Evolutionary conservation across 1,140 invertebrate genomes (phyloP), one percentile per base, ranked within the genome.

Genomic region (Dinoponera quadriceps): DNA sequence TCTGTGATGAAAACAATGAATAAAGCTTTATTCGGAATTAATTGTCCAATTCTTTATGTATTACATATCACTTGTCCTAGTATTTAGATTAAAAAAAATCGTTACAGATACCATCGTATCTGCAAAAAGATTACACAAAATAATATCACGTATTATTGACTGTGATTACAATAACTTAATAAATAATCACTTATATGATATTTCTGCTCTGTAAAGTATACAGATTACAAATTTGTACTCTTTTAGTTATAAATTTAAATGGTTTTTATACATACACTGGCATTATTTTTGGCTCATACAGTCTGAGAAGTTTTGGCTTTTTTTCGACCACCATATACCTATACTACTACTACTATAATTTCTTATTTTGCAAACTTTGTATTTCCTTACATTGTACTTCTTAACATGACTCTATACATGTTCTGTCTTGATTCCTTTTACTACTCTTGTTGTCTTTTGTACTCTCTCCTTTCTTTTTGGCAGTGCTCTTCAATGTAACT

Each of bases 261-360:
- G 25, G 27, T 69, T 29, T 68, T n/a, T n/a, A 60, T 92, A 96
- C 96, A 94, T 96, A 98, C 95, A 97, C 95, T 92, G 96, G 96
- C 88, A 97, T 96, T 82, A 98, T 96, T 86, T 96, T 95, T 0
- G 98, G 98, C 93, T 99, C 98, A 90, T 98, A 97, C 29, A 98
- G 91, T 86, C 96, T 96, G 57, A 98, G 93, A 5, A 96, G 95
- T 92, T 98, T 98, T 0, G 98, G 98, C 91, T 96, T 97, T 74
- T 96, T 95, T 51, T 95, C 94, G 55, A 95, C 93, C 0, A 94
- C 88, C 7, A 97, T 80, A 88, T 95, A 95, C 27, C 95, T 93
- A n/a, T n/a, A n/a, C n/a, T n/a, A n/a, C n/a, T n/a, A n/a, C n/a
- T n/a, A n/a, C n/a, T n/a, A n/a, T 57, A 96, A 93, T 75, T 95